phyloP scores from a whole-genome alignment of 2,888 invertebrate genomes.

The Thecophora atra region DNA sequence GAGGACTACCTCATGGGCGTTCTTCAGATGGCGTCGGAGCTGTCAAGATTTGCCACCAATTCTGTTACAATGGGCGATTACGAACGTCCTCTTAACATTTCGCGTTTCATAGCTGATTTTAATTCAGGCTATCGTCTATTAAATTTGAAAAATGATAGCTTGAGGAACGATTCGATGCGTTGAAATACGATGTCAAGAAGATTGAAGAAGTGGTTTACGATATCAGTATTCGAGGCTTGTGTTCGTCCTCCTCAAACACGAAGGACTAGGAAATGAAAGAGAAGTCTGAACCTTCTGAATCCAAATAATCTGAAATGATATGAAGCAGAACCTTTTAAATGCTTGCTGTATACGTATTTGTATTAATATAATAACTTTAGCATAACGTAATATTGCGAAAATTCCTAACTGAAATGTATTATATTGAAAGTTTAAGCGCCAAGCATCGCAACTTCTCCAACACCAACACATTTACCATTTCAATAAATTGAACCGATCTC shows the following conservation, averaged over 20 bases:
- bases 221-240: slow-evolving; percentile 81
- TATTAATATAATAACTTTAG: too few relatives aligned
- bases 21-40: slow-evolving; percentile 82
- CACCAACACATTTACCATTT: too few relatives aligned
- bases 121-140: slow-evolving; percentile 90
- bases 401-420: not conserved
- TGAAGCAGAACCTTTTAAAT: too few relatives aligned
- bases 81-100: slow-evolving; percentile 81
- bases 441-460: not conserved
- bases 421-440: not conserved
- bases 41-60: slow-evolving; percentile 85
- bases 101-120: slow-evolving; percentile 85
- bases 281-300: too few relatives aligned
- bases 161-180: slow-evolving; percentile 84
- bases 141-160: slow-evolving; percentile 88
- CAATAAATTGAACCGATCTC: too few relatives aligned
- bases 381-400: too few relatives aligned
- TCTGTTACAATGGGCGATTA: slow-evolving; percentile 87
- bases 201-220: slow-evolving; percentile 91
- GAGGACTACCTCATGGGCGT: slow-evolving; percentile 91
- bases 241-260: slow-evolving; percentile 38
- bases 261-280: slow-evolving; percentile 8
- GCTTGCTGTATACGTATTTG: too few relatives aligned
- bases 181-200: slow-evolving; percentile 93
- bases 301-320: too few relatives aligned